Base-by-base conservation (phyloP, 2,888 invertebrate genomes). In the Dolichopus griseipennis region DNA sequence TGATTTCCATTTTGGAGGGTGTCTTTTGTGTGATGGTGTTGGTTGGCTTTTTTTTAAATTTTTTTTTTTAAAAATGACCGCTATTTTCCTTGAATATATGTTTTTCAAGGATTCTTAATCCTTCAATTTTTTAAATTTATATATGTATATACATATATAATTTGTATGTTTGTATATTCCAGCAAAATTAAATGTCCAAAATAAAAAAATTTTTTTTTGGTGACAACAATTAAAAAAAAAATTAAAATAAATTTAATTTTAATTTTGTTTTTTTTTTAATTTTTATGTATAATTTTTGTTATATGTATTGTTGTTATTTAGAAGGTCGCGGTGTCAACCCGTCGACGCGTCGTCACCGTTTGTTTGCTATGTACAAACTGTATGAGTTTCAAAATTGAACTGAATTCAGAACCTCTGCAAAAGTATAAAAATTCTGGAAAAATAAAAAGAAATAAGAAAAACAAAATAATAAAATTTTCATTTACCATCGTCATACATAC, bases 281-380 rank as follows among this genome's bases (percentile, higher is more conserved):
- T 52, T 15, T 52, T n/a, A 12, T 52, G 37, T 52, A 15, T 52
- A 52, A 18, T 52, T 52, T 8, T 12, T 37, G 4, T 37, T 37
- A 7, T 37, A 2, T 37, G 15, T 12, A 52, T 52, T 9, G 52
- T 18, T 27, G 27, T 27, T 27, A 27, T 27, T 52, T 52, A 7
- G 52, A 52, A 52, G 52, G 52, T 52, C 52, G 52, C 52, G 52
- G 52, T 52, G 52, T 52, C 18, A 52, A 52, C 52, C 63, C 63
- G 63, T 27, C 63, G 27, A 12, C 63, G 63, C 63, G 63, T 63
- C 63, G 63, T 63, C 27, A 63, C 27, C 63, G 63, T 63, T 63
- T 27, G 63, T 63, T 63, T 63, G 63, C 27, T 63, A 27, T 27
- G 15, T 63, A 21, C 63, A 63, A 63, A 63, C 63, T 63, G 63